These are phyloP conservation scores for Talpa occidentalis DNA, from an alignment of 2,113 vertebrate genomes.

Conservation along the genomic window DNA sequence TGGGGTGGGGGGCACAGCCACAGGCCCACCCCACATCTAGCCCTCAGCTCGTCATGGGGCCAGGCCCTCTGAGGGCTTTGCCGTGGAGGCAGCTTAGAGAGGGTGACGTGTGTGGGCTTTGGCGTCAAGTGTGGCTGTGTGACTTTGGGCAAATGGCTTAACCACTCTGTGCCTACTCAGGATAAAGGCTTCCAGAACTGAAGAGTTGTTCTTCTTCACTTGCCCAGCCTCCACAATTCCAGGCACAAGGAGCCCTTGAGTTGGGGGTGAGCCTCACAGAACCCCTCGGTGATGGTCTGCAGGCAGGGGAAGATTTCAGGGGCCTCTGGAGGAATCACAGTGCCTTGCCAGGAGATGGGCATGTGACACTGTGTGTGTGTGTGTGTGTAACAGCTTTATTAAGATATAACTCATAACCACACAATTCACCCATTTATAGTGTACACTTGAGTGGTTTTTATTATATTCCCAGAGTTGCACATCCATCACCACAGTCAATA, in stretches of 20 bases:
- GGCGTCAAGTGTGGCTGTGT: background rate
- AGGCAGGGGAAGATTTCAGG: background rate
- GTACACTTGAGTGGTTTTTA: background rate
- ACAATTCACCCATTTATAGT: background rate
- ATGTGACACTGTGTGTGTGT: fast-evolving
- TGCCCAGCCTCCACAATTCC: too few species aligned
- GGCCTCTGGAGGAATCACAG: background rate
- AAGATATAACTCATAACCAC: background rate
- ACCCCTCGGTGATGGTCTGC: background rate
- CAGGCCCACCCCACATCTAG: fast-evolving
- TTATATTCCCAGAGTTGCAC: background rate
- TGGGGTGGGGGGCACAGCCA: fast-evolving
- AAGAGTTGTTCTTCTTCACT: too few species aligned
- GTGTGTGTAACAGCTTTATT: background rate
- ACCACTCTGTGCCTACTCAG: background rate
- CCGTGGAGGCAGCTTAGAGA: background rate
- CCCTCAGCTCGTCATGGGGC: background rate
- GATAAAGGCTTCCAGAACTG: background rate
- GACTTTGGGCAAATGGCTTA: background rate
- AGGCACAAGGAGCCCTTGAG: background rate
- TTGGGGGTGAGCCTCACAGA: background rate
- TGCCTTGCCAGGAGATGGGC: background rate
- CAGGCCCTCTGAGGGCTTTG: background rate
- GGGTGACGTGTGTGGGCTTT: background rate
- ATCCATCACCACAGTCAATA: background rate